These are phyloP conservation scores for Gnathonemus longibarbis DNA, from an alignment of 2,113 vertebrate genomes.

Conservation along the genomic window DNA sequence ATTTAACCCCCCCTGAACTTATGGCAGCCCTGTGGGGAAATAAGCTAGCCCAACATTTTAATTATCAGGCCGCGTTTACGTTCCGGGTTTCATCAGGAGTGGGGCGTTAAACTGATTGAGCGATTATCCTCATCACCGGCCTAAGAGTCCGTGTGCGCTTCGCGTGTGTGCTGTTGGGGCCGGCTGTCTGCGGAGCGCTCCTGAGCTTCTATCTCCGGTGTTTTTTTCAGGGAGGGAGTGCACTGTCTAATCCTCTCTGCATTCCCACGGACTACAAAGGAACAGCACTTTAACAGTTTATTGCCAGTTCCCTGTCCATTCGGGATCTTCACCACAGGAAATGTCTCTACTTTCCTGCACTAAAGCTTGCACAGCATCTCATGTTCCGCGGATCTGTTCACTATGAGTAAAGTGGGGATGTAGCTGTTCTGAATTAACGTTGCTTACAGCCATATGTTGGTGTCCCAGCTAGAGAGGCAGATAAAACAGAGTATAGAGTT, in stretches of 20 bases:
- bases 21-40: slow-evolving; percentile 14
- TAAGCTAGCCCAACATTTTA: slow-evolving; percentile 30
- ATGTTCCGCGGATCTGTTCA: neutral
- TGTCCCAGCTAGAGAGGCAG: neutral
- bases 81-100: neutral
- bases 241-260: neutral
- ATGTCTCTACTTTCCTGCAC: neutral
- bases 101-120: neutral
- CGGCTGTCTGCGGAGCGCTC: neutral
- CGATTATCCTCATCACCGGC: slow-evolving; percentile 3
- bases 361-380: neutral
- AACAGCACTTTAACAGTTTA: neutral
- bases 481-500: neutral
- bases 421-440: neutral
- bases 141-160: neutral
- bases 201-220: slow-evolving; percentile 18
- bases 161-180: neutral
- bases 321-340: neutral
- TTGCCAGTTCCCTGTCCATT: neutral
- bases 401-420: neutral
- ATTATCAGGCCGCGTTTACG: slow-evolving; percentile 26
- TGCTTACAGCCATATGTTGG: neutral
- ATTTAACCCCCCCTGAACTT: neutral
- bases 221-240: neutral
- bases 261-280: neutral